Percentiles rank a stretch among this genome's conserved stretches.
Conservation (phyloP, 1,140 invertebrate species). For the Drosophila albomicans region DNA sequence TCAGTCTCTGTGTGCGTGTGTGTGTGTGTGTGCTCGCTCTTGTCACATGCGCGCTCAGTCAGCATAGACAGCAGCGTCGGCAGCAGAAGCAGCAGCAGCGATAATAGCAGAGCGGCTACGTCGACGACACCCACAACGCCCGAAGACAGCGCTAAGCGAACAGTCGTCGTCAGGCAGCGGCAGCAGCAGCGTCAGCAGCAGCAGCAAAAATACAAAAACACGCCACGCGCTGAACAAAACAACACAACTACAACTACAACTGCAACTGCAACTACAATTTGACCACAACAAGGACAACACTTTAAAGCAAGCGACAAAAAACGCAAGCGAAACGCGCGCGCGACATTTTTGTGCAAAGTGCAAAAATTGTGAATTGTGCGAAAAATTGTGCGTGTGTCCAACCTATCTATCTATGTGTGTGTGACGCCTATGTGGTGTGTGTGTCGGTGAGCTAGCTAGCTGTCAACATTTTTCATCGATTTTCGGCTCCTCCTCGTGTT, state of each 20-base stretch:
- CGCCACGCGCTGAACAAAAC: constrained; percentile 41
- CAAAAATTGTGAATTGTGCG: constrained; percentile 23
- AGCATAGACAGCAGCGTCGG: constrained; percentile 27
- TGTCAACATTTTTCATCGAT: constrained; percentile 57
- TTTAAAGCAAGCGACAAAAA: background rate
- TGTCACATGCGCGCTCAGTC: constrained; percentile 62
- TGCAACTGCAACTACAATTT: constrained; percentile 7
- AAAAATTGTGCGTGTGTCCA: constrained; percentile 29
- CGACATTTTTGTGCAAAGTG: background rate
- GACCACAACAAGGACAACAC: constrained; percentile 43
- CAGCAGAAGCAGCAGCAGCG: constrained; percentile 30
- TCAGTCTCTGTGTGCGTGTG: constrained; percentile 6
- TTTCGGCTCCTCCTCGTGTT: constrained; percentile 39
- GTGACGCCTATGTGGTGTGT: constrained; percentile 4
- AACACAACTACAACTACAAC: constrained; percentile 21
- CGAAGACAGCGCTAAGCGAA: constrained; percentile 50
- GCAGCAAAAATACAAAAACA: constrained; percentile 52
- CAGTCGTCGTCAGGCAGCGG: constrained; percentile 64
- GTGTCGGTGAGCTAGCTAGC: constrained; percentile 27
- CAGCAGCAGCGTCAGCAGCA: constrained; percentile 59
- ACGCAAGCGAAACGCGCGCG: constrained; percentile 41
- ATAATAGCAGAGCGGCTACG: constrained; percentile 25
- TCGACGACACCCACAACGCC: constrained; percentile 51
- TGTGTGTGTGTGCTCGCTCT: constrained; percentile 38
- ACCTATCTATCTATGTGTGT: constrained; percentile 5